phyloP scores from a whole-genome alignment of 2,797 vertebrate genomes.

The Euphonia xanthogaster region DNA sequence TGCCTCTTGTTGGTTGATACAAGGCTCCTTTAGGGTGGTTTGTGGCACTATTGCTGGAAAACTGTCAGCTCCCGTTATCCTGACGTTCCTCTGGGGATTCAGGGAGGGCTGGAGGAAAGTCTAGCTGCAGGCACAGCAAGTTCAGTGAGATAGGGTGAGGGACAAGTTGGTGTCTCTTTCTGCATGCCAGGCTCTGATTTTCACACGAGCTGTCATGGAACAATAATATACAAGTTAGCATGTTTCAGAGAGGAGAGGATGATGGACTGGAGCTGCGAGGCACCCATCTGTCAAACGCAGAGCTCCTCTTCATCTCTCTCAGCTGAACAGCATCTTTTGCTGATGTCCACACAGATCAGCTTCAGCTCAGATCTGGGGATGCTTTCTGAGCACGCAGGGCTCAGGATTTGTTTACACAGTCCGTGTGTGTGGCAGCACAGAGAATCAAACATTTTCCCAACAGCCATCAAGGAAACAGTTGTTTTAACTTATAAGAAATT shows the following conservation, averaged over 20 bases:
- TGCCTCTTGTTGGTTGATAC: constrained; percentile 50
- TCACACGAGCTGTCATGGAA: constrained; percentile 55
- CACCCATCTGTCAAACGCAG: constrained; percentile 17
- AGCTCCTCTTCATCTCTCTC: not conserved
- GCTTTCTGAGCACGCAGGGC: not conserved
- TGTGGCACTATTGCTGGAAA: constrained; percentile 53
- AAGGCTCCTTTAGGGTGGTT: constrained; percentile 49
- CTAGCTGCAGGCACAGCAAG: constrained; percentile 42
- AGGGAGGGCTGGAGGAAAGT: constrained; percentile 28
- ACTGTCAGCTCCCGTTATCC: constrained; percentile 62
- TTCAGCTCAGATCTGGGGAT: not conserved
- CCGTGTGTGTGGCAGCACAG: not conserved
- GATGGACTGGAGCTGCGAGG: constrained; percentile 53
- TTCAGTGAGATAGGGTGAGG: constrained; percentile 29
- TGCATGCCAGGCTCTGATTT: constrained; percentile 32
- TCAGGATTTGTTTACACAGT: not conserved
- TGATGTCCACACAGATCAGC: constrained; percentile 10
- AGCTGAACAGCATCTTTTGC: not conserved
- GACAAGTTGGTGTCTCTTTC: constrained; percentile 37
- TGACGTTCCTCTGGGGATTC: constrained; percentile 29
- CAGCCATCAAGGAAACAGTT: not conserved
- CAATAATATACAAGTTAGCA: constrained; percentile 15
- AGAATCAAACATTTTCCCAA: not conserved
- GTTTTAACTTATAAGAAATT: not conserved
- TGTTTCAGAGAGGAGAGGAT: not conserved